A percentile compares a stretch with the other conserved stretches of the same genome.
phyloP scores from a whole-genome alignment of 2,797 vertebrate genomes.

The Molothrus aeneus region DNA sequence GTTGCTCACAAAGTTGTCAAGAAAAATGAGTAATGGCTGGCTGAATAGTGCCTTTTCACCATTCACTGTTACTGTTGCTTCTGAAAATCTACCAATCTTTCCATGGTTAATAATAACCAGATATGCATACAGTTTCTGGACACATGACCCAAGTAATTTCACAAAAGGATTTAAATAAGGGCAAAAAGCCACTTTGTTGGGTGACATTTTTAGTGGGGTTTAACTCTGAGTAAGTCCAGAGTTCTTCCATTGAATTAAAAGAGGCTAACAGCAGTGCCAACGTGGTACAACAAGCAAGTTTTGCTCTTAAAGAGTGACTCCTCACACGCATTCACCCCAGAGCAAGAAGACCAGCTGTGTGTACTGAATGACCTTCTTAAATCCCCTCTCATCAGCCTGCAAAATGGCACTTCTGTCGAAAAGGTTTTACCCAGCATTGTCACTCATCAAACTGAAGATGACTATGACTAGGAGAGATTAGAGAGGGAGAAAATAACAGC shows the following conservation, averaged over 20 bases:
- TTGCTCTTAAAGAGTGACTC: background rate
- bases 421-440: slow-evolving; percentile 27
- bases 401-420: slow-evolving; percentile 48
- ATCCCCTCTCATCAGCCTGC: slow-evolving; percentile 20
- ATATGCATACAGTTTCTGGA: background rate
- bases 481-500: background rate
- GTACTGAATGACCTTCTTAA: slow-evolving; percentile 42
- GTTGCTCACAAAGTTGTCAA: background rate
- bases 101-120: background rate
- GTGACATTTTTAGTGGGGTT: background rate
- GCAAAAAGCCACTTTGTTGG: background rate
- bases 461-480: slow-evolving; percentile 15
- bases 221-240: background rate
- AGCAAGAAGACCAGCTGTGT: background rate
- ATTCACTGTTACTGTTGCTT: background rate
- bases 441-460: background rate
- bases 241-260: background rate
- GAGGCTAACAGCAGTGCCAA: background rate
- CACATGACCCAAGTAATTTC: background rate
- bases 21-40: slow-evolving; percentile 6
- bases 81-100: background rate
- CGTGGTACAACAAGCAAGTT: background rate
- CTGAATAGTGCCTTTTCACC: background rate
- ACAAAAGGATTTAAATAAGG: background rate
- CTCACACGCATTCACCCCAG: background rate